Evolutionary conservation across 2,797 vertebrate genomes (phyloP).

Genomic region (Hippoglossus hippoglossus): DNA sequence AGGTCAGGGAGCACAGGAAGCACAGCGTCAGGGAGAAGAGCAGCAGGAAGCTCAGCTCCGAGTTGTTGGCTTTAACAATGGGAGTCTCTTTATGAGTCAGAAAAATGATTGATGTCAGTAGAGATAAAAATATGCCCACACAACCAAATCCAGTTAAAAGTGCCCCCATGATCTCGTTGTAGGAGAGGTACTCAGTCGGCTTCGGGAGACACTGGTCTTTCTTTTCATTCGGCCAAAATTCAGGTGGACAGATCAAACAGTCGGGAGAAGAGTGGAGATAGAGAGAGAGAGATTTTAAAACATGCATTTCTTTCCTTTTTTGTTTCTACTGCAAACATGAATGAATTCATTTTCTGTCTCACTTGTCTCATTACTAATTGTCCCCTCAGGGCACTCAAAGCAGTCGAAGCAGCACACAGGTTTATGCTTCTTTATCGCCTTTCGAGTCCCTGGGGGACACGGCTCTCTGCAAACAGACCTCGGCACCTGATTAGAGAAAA

Average conservation of each 20-base stretch:
- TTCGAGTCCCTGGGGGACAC: constrained; percentile 69
- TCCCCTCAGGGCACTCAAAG: constrained; percentile 73
- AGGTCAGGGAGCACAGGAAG: too few relatives aligned
- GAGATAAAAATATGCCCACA: constrained; percentile 67
- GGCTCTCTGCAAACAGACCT: constrained; percentile 78
- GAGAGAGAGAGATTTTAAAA: too few relatives aligned
- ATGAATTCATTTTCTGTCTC: constrained; percentile 7
- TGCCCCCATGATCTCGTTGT: constrained; percentile 75
- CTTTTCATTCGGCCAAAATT: constrained; percentile 75
- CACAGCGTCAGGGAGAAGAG: too few relatives aligned
- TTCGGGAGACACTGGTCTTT: constrained; percentile 73
- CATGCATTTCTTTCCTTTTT: too few relatives aligned
- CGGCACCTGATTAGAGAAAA: constrained; percentile 53
- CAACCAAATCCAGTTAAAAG: constrained; percentile 69
- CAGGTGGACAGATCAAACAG: constrained; percentile 68
- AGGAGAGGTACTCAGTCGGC: constrained; percentile 76
- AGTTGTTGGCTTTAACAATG: too few relatives aligned
- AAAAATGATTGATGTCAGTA: constrained; percentile 66
- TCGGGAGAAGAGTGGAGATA: constrained; percentile 40
- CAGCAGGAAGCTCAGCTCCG: too few relatives aligned
- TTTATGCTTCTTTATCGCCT: constrained; percentile 70
- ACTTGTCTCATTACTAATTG: constrained; percentile 78
- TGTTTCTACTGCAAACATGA: too few relatives aligned
- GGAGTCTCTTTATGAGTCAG: constrained; percentile 69
- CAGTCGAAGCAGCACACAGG: constrained; percentile 81